Percentiles rank a stretch among this genome's conserved stretches.
Evolutionary conservation across 2,888 invertebrate species (phyloP).

Genomic region (Sepioteuthis lessoniana): DNA sequence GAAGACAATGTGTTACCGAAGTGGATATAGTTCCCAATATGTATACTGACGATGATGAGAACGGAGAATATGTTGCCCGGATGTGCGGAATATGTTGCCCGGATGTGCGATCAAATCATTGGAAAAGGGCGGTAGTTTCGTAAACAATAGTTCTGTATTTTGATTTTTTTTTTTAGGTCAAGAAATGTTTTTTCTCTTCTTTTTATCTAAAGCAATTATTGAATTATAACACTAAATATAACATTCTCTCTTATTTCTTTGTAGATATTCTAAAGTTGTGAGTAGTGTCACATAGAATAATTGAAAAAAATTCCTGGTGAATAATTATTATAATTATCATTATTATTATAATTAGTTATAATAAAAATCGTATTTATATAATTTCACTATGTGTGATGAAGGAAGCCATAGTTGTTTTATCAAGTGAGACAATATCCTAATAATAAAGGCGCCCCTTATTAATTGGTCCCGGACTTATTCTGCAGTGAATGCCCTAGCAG

Average conservation of each 20-base stretch:
- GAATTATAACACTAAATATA: not conserved
- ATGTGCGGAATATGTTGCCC: conserved; percentile 40
- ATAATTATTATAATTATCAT: not conserved
- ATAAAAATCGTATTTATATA: not conserved
- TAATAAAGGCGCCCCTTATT: no score
- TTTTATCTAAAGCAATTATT: not conserved
- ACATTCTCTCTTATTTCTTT: not conserved
- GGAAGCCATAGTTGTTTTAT: no score
- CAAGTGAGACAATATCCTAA: no score
- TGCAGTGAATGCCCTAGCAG: no score
- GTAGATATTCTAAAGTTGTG: not conserved
- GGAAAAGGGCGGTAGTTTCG: conserved; percentile 46
- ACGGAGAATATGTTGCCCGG: conserved; percentile 37
- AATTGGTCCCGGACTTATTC: no score
- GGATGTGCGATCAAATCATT: conserved; percentile 41
- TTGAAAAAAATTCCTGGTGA: not conserved
- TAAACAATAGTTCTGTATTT: not conserved
- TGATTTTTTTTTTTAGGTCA: not conserved
- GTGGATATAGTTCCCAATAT: conserved; percentile 24
- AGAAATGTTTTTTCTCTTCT: not conserved
- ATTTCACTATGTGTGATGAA: not conserved
- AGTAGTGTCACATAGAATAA: not conserved
- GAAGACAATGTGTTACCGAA: conserved; percentile 2
- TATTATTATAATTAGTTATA: not conserved
- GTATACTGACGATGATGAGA: conserved; percentile 39